phyloP scores from a whole-genome alignment of 2,888 invertebrate genomes.

The Muschampia plurimacula region DNA sequence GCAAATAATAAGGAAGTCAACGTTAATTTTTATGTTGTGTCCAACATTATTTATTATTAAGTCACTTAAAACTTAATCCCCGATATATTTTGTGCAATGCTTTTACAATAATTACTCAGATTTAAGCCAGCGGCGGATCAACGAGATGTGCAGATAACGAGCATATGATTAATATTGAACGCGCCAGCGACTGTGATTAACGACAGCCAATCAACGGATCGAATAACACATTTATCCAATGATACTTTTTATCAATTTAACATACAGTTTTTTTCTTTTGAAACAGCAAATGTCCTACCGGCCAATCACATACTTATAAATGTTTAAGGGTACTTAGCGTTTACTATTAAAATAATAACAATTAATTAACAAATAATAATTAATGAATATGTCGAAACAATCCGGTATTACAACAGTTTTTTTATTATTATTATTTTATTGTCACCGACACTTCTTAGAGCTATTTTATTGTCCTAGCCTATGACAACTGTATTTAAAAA shows the following conservation, averaged over 20 bases:
- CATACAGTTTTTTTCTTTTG: neutral
- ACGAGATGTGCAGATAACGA: constrained; percentile 43
- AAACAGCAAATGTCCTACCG: neutral
- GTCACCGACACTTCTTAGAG: no score
- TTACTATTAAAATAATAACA: no score
- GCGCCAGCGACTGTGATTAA: constrained; percentile 67
- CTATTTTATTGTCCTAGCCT: no score
- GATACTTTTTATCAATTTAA: constrained; percentile 48
- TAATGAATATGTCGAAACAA: no score
- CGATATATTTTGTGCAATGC: constrained; percentile 16
- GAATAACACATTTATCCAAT: constrained; percentile 62
- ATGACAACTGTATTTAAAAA: no score
- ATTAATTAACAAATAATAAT: no score
- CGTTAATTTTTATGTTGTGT: no score
- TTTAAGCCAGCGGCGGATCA: constrained; percentile 40
- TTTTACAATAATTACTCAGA: constrained; percentile 40
- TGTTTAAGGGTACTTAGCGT: no score
- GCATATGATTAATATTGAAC: constrained; percentile 54
- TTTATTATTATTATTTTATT: no score
- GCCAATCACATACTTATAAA: no score
- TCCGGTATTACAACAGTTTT: no score
- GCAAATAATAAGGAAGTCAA: no score
- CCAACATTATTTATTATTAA: neutral
- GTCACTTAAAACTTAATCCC: neutral
- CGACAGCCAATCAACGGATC: constrained; percentile 69